Evolutionary conservation across 2,888 invertebrate species (phyloP).

Genomic region (Cyclophora albipunctata): DNA sequence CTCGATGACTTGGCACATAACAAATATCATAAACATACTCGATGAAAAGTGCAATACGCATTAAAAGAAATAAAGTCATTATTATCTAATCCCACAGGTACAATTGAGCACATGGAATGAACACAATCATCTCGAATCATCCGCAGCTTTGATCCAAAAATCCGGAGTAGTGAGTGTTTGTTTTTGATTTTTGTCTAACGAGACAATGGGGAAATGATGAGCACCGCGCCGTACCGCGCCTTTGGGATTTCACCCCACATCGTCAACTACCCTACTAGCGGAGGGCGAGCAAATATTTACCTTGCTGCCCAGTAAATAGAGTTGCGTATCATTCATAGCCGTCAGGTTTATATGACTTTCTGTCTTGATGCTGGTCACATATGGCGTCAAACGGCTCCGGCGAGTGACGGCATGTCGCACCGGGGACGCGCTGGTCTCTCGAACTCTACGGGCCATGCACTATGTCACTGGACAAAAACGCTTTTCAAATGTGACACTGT

Average conservation of each 20-base stretch:
- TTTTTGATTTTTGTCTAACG: slow-evolving; percentile 76
- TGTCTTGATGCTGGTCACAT: slow-evolving; percentile 42
- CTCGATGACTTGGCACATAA: no score
- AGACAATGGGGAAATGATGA: slow-evolving; percentile 76
- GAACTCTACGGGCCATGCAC: slow-evolving; percentile 50
- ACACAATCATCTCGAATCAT: slow-evolving; percentile 62
- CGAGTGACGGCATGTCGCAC: slow-evolving; percentile 69
- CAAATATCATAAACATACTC: no score
- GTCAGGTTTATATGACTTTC: slow-evolving; percentile 38
- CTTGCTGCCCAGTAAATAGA: slow-evolving; percentile 34
- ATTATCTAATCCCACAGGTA: slow-evolving; percentile 40
- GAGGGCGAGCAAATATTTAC: slow-evolving; percentile 34
- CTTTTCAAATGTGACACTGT: slow-evolving; percentile 41
- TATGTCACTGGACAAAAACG: slow-evolving; percentile 42
- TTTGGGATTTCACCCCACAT: slow-evolving; percentile 68
- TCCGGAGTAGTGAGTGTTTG: slow-evolving; percentile 65
- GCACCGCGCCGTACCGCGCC: slow-evolving; percentile 64
- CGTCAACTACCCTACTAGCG: slow-evolving; percentile 40
- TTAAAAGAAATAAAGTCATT: slow-evolving; percentile 15
- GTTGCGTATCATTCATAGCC: slow-evolving; percentile 33
- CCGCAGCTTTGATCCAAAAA: slow-evolving; percentile 63
- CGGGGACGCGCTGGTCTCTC: slow-evolving; percentile 63
- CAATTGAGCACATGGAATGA: slow-evolving; percentile 51
- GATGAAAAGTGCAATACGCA: no score
- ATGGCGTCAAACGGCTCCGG: slow-evolving; percentile 71